Evolutionary conservation across 2,888 invertebrate species (phyloP), one percentile per base, ranked within the genome.

Genomic region (Agrochola lota): DNA sequence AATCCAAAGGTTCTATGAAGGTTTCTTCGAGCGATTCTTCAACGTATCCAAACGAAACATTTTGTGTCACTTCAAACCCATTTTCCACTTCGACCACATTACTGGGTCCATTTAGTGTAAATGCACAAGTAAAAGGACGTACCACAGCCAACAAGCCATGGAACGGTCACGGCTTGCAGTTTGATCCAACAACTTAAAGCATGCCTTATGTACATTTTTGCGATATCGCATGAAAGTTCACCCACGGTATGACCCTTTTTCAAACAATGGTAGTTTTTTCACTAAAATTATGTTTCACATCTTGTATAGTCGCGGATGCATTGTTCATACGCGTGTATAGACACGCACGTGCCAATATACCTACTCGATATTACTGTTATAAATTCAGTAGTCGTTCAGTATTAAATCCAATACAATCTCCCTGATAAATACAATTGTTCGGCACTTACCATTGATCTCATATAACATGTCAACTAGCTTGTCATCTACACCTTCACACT

Each of bases 101-200:
- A 83, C 71, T 52, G 74, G 55, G 57, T 63, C 62, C 62, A 60
- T 77, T 57, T 77, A 73, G 74, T 75, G 80, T 86, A 75, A 85
- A 71, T 73, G 75, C 43, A 7, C 35, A 74, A 78, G 75, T 79
- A 77, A 85, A 85, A 78, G 69, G 70, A 59, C 26, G 12, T 8
- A 30, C 49, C 78, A 88, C 86, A 87, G 83, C 74, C 86, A 90
- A 88, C 90, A 83, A 87, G 79, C 87, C 87, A 81, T 90, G 87
- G 89, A 90, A 80, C 79, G 78, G 86, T 80, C 84, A 79, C 69
- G 77, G 76, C n/a, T 30, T 80, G 84, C 83, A 84, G 82, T 85
- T 88, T 88, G 86, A 88, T 89, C 85, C 87, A 83, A 87, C 62
- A 73, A 68, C 66, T 83, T 78, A 85, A 84, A 83, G 85, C 80